A percentile compares a stretch with the other conserved stretches of the same genome.
Conservation (phyloP, 2,888 invertebrate genomes). For the Deilephila elpenor region DNA sequence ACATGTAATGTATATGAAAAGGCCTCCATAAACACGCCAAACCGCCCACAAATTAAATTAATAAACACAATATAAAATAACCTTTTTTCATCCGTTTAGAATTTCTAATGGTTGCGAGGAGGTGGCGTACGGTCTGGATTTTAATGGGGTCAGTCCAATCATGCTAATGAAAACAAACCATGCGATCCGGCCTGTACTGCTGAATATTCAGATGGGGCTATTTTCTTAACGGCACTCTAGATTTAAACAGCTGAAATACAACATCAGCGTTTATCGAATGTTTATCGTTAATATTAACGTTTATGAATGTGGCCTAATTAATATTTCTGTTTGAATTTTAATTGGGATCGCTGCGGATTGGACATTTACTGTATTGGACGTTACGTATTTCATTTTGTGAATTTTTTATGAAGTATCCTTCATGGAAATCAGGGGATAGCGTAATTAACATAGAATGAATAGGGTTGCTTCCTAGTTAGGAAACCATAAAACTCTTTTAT, state of each 20-base stretch:
- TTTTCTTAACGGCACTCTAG: conserved; percentile 76
- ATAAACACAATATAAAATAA: conserved; percentile 25
- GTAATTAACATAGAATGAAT: too few relatives aligned
- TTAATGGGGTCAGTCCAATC: conserved; percentile 72
- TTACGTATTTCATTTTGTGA: neutral
- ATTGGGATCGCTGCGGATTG: conserved; percentile 33
- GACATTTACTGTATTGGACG: neutral
- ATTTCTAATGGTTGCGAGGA: conserved; percentile 19
- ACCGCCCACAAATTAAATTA: conserved; percentile 12
- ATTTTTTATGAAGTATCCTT: neutral
- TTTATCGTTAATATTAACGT: conserved; percentile 51
- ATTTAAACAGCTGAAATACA: conserved; percentile 65
- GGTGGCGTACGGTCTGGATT: conserved; percentile 16
- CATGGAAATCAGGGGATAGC: too few relatives aligned
- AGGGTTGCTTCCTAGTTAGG: neutral
- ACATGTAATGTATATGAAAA: too few relatives aligned
- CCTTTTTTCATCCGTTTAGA: conserved; percentile 26
- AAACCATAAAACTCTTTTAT: too few relatives aligned
- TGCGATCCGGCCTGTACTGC: conserved; percentile 68
- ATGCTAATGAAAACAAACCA: conserved; percentile 82
- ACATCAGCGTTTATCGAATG: conserved; percentile 31
- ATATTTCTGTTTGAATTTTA: conserved; percentile 50
- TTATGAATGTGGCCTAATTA: conserved; percentile 45
- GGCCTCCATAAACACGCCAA: neutral
- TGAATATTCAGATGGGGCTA: conserved; percentile 77